These are phyloP conservation scores for Drosophila diplacantha DNA, from an alignment of 2,888 invertebrate genomes.

Conservation along the genomic window DNA sequence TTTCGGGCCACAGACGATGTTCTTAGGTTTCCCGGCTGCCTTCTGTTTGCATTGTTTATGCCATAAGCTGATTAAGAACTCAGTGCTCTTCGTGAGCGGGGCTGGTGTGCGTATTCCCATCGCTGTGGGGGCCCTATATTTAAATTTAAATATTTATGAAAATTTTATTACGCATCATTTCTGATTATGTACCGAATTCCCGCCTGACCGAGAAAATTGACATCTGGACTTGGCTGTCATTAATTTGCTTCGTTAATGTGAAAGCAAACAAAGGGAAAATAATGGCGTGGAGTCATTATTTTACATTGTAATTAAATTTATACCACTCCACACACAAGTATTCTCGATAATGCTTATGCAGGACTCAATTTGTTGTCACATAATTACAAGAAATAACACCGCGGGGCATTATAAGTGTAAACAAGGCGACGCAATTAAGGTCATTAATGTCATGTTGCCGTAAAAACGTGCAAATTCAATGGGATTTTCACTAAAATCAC, in stretches of 20 bases:
- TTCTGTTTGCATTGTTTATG: conserved; percentile 17
- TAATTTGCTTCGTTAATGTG: conserved; percentile 39
- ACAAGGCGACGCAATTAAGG: conserved; percentile 17
- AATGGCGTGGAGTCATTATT: conserved; percentile 38
- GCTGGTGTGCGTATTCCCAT: not conserved
- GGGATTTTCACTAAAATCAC: conserved; percentile 26
- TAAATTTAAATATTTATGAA: conserved; percentile 14
- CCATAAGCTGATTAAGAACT: conserved; percentile 24
- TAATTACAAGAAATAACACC: conserved; percentile 58
- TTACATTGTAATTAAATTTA: conserved; percentile 42
- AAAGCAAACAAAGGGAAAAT: conserved; percentile 35
- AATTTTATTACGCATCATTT: conserved; percentile 19
- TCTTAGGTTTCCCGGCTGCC: conserved; percentile 12
- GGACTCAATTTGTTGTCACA: conserved; percentile 59
- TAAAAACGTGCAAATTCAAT: conserved; percentile 23
- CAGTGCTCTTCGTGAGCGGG: not conserved
- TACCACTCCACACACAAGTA: conserved; percentile 21
- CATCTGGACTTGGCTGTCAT: conserved; percentile 40
- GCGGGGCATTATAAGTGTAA: conserved; percentile 37
- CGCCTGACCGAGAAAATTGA: conserved; percentile 33
- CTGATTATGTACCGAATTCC: conserved; percentile 21
- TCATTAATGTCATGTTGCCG: conserved; percentile 3
- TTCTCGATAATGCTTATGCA: conserved; percentile 33
- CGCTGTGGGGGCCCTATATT: conserved; percentile 6
- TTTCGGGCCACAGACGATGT: not conserved